Conservation (phyloP, 2,888 invertebrate species). For the Nasonia oneida region DNA sequence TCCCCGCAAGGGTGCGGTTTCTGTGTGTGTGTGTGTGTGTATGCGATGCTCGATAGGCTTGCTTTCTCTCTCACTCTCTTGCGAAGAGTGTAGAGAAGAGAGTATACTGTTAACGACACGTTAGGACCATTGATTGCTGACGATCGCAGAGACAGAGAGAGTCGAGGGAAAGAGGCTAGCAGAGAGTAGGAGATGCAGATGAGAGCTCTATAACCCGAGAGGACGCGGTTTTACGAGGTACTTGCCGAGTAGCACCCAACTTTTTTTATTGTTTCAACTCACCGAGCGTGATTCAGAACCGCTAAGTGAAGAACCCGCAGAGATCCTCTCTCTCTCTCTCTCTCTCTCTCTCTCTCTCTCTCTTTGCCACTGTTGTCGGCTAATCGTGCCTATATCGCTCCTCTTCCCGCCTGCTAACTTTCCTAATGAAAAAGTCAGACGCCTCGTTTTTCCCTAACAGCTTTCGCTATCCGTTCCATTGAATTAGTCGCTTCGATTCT, state of each 20-base stretch:
- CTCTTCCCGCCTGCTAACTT: background rate
- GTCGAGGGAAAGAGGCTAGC: slow-evolving; percentile 1
- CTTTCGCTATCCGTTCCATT: background rate
- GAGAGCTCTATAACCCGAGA: slow-evolving; percentile 13
- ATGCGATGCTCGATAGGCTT: background rate
- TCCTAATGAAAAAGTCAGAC: background rate
- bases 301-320: background rate
- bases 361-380: background rate
- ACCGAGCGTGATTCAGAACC: background rate
- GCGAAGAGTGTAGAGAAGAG: background rate
- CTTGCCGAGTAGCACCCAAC: background rate
- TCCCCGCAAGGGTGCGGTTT: background rate
- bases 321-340: background rate
- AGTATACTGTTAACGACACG: slow-evolving; percentile 46
- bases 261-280: slow-evolving; percentile 5
- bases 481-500: background rate
- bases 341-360: background rate
- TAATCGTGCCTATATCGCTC: background rate
- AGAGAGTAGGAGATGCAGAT: background rate
- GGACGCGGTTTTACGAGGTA: slow-evolving; percentile 38
- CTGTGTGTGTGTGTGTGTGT: too few relatives aligned
- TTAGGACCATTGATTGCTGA: slow-evolving; percentile 51
- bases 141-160: slow-evolving; percentile 12
- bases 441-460: too few relatives aligned
- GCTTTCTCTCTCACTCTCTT: background rate